Evolutionary conservation across 64 coral and sea anemone genomes (phyloP).

Genomic region (Pocillopora verrucosa): DNA sequence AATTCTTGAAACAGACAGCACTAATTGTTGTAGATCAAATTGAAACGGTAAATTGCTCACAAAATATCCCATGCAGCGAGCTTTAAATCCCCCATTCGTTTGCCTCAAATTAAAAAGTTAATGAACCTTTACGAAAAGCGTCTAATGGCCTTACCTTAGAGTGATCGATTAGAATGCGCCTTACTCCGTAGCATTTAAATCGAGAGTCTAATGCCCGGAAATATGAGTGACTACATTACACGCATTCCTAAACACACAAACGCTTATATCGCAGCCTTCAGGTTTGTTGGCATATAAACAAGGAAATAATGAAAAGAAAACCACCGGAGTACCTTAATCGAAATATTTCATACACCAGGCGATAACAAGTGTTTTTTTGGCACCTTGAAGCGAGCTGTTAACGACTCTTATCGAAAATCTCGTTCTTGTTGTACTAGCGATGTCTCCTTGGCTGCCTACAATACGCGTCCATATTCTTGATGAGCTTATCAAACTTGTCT

Average conservation of each 20-base stretch:
- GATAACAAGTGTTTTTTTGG: background rate
- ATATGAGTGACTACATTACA: background rate
- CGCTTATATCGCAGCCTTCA: background rate
- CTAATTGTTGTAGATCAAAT: background rate
- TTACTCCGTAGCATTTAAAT: background rate
- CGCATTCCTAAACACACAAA: slow-evolving; percentile 8
- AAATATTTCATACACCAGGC: background rate
- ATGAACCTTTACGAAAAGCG: background rate
- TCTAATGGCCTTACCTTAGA: background rate
- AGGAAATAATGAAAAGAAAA: slow-evolving; percentile 29
- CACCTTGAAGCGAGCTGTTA: background rate
- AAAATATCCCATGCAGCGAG: no score
- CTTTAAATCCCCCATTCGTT: background rate
- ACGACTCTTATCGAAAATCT: background rate
- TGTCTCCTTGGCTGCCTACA: background rate
- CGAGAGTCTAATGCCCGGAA: background rate
- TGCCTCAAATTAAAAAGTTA: background rate
- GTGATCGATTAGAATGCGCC: background rate
- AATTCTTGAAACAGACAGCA: no score
- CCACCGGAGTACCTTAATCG: background rate
- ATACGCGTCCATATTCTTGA: slow-evolving; percentile 9
- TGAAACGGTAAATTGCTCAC: background rate
- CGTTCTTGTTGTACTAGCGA: background rate
- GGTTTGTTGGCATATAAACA: slow-evolving; percentile 27
- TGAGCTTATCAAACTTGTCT: background rate